These are phyloP conservation scores for Drosophila takahashii DNA, from an alignment of 1,140 invertebrate genomes.

Conservation along the genomic window DNA sequence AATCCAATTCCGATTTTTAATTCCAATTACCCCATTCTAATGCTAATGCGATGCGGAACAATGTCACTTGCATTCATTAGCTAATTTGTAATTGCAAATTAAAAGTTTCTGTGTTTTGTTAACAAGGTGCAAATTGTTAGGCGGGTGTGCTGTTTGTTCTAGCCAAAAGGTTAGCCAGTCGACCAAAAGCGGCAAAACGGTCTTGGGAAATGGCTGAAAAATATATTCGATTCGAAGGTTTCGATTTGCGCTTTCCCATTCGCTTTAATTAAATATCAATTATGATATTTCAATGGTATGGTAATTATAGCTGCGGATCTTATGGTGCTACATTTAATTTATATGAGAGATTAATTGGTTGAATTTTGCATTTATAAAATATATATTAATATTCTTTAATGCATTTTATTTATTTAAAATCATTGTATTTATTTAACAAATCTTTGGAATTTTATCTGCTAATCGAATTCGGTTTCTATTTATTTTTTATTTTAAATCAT, in stretches of 20 bases:
- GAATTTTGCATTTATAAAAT: background rate
- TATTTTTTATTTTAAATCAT: too few species aligned
- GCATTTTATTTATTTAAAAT: too few species aligned
- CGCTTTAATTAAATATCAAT: conserved; percentile 23
- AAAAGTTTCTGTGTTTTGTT: conserved; percentile 45
- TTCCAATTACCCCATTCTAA: background rate
- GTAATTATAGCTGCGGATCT: background rate
- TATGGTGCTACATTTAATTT: conserved; percentile 1
- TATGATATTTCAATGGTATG: conserved; percentile 2
- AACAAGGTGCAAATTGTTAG: conserved; percentile 73
- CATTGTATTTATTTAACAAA: too few species aligned
- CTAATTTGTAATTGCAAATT: conserved; percentile 37
- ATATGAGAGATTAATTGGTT: background rate
- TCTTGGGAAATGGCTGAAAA: conserved; percentile 23
- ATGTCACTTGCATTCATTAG: conserved; percentile 33
- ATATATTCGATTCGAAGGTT: conserved; percentile 22
- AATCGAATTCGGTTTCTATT: too few species aligned
- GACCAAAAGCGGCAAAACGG: conserved; percentile 33
- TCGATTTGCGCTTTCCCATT: conserved; percentile 16
- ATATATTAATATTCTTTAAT: background rate
- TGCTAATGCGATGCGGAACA: conserved; percentile 42
- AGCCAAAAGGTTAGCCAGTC: conserved; percentile 65
- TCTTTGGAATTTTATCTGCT: too few species aligned
- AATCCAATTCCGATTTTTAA: conserved; percentile 5
- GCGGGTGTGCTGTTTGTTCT: conserved; percentile 59